Percentiles rank a stretch among this genome's conserved stretches.
phyloP scores from a whole-genome alignment of 2,888 invertebrate species.

The Noctua pronuba region DNA sequence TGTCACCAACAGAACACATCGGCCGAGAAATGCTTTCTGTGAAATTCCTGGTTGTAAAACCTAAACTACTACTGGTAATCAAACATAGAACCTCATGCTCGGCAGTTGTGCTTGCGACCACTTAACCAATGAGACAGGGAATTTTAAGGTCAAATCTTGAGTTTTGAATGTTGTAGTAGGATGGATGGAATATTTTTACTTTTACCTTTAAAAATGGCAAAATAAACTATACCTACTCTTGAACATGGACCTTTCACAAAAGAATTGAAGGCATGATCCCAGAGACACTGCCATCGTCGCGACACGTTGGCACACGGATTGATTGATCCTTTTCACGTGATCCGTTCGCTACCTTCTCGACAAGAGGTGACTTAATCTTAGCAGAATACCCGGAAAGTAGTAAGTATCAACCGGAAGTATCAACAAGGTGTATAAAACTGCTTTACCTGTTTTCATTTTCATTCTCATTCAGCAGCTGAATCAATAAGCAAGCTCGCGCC shows the following conservation, averaged over 20 bases:
- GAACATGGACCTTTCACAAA: neutral
- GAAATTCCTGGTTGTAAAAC: neutral
- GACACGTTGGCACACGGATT: neutral
- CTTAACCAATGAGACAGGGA: neutral
- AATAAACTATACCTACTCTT: neutral
- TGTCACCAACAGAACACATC: neutral
- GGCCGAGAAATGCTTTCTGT: neutral
- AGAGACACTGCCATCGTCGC: neutral
- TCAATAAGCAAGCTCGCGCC: constrained; percentile 35
- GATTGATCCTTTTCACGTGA: constrained; percentile 7
- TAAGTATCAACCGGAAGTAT: neutral
- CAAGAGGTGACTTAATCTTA: neutral
- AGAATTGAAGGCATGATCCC: neutral
- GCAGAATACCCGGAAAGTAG: neutral
- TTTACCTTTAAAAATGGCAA: neutral
- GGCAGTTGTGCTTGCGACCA: neutral
- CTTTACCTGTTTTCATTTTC: neutral
- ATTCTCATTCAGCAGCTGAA: constrained; percentile 3
- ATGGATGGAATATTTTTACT: neutral
- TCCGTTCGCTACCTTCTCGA: neutral
- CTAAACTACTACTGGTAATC: neutral
- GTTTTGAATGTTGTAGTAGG: neutral
- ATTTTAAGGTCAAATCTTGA: neutral
- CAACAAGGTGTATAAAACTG: neutral
- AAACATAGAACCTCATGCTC: neutral